Base-by-base conservation (phyloP, 2,797 vertebrate genomes). In the Leptoclinus maculatus region DNA sequence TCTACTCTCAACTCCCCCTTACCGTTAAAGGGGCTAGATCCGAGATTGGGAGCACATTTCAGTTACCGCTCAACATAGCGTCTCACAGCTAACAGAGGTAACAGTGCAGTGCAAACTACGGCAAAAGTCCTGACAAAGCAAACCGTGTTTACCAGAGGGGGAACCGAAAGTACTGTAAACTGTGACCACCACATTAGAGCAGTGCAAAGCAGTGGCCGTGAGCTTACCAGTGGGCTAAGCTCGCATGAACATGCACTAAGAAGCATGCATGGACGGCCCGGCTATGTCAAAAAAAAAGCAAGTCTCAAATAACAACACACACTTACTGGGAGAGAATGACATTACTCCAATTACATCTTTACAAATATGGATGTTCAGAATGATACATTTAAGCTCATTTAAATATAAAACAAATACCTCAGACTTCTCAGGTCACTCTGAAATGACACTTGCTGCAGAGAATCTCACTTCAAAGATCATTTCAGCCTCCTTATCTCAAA, bases 401-500 rank as follows among this genome's bases (percentile, higher is more conserved):
- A 51, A 73, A 74, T 27, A 45, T 64, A 66, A 14, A 0, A 29
- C 49, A 85, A 76, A 47, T 25, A 7, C 59, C n/a, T n/a, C 1
- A 56, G n/a, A 79, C 19, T 25, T 59, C 67, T 76, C 69, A 68
- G 82, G 62, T 68, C 68, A 53, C 29, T 66, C 34, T 76, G 49
- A 82, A 72, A 78, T 58, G 78, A 68, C 65, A 66, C 73, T 83
- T 51, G 17, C 43, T 76, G 54, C 59, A 57, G 45, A 56, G 27
- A 78, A 56, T 45, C 3, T 66, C 64, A 64, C 67, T 86, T 86
- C 39, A 84, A 80, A 80, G 69, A 78, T 71, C 13, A 80, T 84
- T 73, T 75, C 29, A 45, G 71, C 67, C 62, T 71, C 41, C 43
- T 82, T 65, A 79, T 85, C 76, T 86, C 74, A 77, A 69, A 79